Evolutionary conservation across 2,888 invertebrate species (phyloP), one percentile per base, ranked within the genome.

Genomic region (Tenthredo mesomela): DNA sequence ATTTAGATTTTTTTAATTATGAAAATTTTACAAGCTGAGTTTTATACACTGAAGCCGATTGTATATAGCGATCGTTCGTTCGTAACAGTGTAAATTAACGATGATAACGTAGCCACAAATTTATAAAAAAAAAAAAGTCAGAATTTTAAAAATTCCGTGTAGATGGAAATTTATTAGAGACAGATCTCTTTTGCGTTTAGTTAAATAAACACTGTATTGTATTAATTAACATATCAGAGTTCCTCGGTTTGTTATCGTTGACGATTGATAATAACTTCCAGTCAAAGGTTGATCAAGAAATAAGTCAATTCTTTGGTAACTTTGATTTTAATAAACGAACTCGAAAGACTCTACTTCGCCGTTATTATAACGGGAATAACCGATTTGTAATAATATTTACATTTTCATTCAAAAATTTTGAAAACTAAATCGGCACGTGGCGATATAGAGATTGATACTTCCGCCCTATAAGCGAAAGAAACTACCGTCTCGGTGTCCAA

Each of bases 401-500:
- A 47, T 54, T 77, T 54, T 54, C 47, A 77, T 5, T 54, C 29
- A 77, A 7, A 25, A 77, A 54, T 77, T 29, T 2, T 12, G 40
- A 29, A 40, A 40, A 21, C 21, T 5, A 58, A 80, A 40, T 6
- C 50, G 40, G 37, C 80, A 80, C 80, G 80, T 80, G 80, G 58
- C 7, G 21, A 37, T 33, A 37, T 2, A 37, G 7, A 37, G 37
- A 29, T 29, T 50, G 80, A 33, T 61, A 80, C 80, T 43, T 67
- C 43, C 67, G 29, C 18, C 18, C 43, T 47, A 54, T 1, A 67
- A 15, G 50, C 47, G 47, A 65, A 70, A 67, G 82, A 65, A 70
- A 70, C 82, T 33, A 70, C 43, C 82, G 82, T 67, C 86, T 83
- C 89, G 90, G 89, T 88, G 87, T 88, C 88, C 88, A 86, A 88